Evolutionary conservation across 35 echinoderm and acorn worm genomes (phyloP), one percentile per base, ranked within the genome.

Genomic region (Anneissia japonica): DNA sequence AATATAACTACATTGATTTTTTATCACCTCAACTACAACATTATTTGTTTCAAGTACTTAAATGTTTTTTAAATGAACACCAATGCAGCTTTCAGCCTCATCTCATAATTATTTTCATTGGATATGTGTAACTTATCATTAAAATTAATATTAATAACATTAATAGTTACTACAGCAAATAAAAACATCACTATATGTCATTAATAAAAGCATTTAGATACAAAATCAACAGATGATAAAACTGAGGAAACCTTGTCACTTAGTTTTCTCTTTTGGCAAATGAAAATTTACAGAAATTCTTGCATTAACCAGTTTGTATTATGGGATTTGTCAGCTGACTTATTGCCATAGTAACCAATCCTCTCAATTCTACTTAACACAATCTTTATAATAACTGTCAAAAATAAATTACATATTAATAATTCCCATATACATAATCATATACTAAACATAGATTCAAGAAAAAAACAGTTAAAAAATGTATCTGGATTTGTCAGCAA

Each of bases 391-490:
- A 43, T 6, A 43, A 16, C 19, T 64, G 9, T 9, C 21, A 16
- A 64, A 64, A 64, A 16, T 64, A 64, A 64, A 64, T 64, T 64
- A 64, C 19, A 64, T 64, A 64, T 64, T 64, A 64, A 64, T 64
- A 64, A 64, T 64, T 64, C 51, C 51, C 51, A 64, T 64, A 64
- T 64, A 64, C 51, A 64, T 64, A 64, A 64, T 64, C 51, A 64
- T 64, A 64, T 23, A 64, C 14, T 43, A 6, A 43, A 43, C 51
- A 64, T 23, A 16, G 51, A 64, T 19, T 64, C 51, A 64, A 64
- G 6, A 19, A 64, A 26, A 64, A 3, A 23, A 26, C 51, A 16
- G 11, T 64, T 19, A 64, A 64, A 64, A n/a, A n/a, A n/a, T n/a
- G n/a, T n/a, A n/a, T n/a, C n/a, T n/a, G n/a, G n/a, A n/a, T n/a